phyloP scores from a whole-genome alignment of 2,888 invertebrate species.

The Polydrusus pterygomalis region DNA sequence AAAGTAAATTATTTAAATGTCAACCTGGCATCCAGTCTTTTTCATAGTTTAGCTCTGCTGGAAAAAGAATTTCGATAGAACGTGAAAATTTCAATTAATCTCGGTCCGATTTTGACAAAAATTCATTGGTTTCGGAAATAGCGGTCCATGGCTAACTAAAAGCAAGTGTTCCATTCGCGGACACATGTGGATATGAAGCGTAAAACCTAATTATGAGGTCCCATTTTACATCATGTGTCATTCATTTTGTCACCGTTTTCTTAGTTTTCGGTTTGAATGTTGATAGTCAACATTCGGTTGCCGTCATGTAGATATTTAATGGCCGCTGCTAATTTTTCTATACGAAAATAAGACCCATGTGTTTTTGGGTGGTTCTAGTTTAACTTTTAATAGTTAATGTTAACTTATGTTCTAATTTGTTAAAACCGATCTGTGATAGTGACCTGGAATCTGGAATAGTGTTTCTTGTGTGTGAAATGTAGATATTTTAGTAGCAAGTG shows the following conservation, averaged over 20 bases:
- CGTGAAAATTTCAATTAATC: constrained; percentile 58
- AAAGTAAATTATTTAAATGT: constrained; percentile 45
- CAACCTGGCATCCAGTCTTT: constrained; percentile 39
- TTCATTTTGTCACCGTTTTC: constrained; percentile 65
- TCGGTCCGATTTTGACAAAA: constrained; percentile 55
- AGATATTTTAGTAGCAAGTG: too few species aligned
- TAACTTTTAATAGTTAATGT: neutral
- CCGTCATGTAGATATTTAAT: constrained; percentile 51
- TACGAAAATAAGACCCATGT: neutral
- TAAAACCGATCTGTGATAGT: too few species aligned
- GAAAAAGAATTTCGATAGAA: constrained; percentile 56
- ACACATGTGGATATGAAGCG: constrained; percentile 71
- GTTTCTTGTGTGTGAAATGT: too few species aligned
- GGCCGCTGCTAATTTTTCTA: neutral
- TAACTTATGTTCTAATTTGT: too few species aligned
- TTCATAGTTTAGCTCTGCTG: constrained; percentile 40
- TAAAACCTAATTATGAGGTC: constrained; percentile 68
- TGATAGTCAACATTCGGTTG: constrained; percentile 59
- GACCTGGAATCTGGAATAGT: too few species aligned
- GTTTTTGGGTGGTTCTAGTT: neutral
- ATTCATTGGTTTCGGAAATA: constrained; percentile 58
- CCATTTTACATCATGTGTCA: constrained; percentile 71
- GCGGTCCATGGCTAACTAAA: constrained; percentile 67
- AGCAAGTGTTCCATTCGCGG: constrained; percentile 69
- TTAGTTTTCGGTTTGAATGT: constrained; percentile 37